These are phyloP conservation scores for Anastatus disparis DNA, from an alignment of 1,140 invertebrate species.

Conservation along the genomic window DNA sequence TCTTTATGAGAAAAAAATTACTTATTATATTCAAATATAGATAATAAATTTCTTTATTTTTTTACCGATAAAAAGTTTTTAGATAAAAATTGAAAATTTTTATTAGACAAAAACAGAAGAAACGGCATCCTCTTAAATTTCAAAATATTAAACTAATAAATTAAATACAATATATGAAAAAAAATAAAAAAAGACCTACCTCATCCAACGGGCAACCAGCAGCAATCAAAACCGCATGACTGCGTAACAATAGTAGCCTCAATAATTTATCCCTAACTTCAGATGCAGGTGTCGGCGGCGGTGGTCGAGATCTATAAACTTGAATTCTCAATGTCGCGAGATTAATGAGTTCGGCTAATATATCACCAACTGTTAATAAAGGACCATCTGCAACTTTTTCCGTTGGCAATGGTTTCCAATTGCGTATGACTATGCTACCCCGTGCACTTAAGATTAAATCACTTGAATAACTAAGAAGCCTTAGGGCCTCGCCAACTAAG, in stretches of 20 bases:
- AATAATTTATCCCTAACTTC: slow-evolving; percentile 95
- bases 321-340: slow-evolving; percentile 91
- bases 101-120: too few relatives aligned
- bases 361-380: slow-evolving; percentile 88
- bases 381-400: slow-evolving; percentile 90
- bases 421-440: slow-evolving; percentile 90
- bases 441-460: slow-evolving; percentile 64
- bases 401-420: slow-evolving; percentile 91
- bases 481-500: slow-evolving; percentile 73
- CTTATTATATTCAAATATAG: too few relatives aligned
- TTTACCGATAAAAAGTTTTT: too few relatives aligned
- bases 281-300: slow-evolving; percentile 72
- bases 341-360: slow-evolving; percentile 90
- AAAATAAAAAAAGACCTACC: too few relatives aligned
- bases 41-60: too few relatives aligned
- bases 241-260: slow-evolving; percentile 86
- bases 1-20: too few relatives aligned
- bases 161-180: too few relatives aligned
- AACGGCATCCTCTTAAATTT: too few relatives aligned
- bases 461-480: slow-evolving; percentile 73
- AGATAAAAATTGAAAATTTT: too few relatives aligned
- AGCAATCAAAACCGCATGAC: slow-evolving; percentile 84
- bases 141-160: too few relatives aligned
- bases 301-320: slow-evolving; percentile 81
- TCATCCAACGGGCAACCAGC: slow-evolving; percentile 93